These are phyloP conservation scores for Drosophila birchii DNA, from an alignment of 2,888 invertebrate genomes.

Conservation along the genomic window DNA sequence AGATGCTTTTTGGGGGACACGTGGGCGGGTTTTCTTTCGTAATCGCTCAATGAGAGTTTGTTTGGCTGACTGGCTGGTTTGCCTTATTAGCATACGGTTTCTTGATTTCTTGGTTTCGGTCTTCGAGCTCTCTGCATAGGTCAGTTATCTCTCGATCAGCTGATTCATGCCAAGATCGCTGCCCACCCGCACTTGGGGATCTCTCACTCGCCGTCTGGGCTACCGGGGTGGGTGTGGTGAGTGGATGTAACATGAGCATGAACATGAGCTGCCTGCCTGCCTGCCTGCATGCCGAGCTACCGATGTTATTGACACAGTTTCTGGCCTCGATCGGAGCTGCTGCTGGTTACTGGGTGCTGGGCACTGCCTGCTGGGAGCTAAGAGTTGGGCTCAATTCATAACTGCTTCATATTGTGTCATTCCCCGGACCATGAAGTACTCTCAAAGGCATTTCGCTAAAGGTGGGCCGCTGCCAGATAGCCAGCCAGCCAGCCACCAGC, in stretches of 20 bases:
- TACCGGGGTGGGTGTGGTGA: conserved; percentile 34
- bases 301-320: conserved; percentile 76
- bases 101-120: conserved; percentile 54
- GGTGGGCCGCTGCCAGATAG: conserved; percentile 66
- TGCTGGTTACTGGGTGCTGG: conserved; percentile 12
- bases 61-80: conserved; percentile 48
- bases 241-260: conserved; percentile 61
- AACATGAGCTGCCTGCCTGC: conserved; percentile 45
- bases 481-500: conserved; percentile 29
- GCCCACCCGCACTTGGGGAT: conserved; percentile 60
- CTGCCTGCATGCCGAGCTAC: conserved; percentile 47
- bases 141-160: conserved; percentile 68
- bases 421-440: conserved; percentile 60
- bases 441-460: conserved; percentile 66
- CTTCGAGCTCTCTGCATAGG: conserved; percentile 56
- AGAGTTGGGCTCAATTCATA: conserved; percentile 42
- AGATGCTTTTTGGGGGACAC: conserved; percentile 55
- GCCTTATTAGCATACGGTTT: conserved; percentile 64
- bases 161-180: conserved; percentile 69
- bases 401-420: conserved; percentile 50
- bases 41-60: conserved; percentile 46
- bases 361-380: conserved; percentile 30
- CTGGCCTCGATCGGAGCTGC: conserved; percentile 55
- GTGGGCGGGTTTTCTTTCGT: conserved; percentile 68
- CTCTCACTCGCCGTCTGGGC: conserved; percentile 7